phyloP scores from a whole-genome alignment of 1,140 invertebrate species.

The Drosophila burlai region DNA sequence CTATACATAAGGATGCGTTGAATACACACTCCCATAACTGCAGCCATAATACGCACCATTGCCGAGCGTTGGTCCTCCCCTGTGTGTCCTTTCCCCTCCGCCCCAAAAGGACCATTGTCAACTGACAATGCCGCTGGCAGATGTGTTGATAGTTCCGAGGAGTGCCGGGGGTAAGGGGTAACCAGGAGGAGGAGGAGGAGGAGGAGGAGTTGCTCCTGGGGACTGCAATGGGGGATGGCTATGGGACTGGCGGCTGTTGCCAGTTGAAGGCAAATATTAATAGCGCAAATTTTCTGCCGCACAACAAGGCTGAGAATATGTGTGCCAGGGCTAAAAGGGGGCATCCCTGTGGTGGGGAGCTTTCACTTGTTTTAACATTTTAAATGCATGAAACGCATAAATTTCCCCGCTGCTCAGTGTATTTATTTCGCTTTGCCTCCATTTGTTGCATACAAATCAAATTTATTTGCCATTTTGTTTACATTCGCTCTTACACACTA shows the following conservation, averaged over 20 bases:
- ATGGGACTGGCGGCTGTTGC: constrained; percentile 37
- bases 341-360: constrained; percentile 1
- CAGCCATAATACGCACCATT: constrained; percentile 62
- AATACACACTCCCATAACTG: constrained; percentile 22
- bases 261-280: constrained; percentile 82
- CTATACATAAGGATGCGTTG: constrained; percentile 23
- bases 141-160: constrained; percentile 65
- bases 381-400: constrained; percentile 44
- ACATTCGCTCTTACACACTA: constrained; percentile 45
- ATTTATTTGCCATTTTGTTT: constrained; percentile 76
- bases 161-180: constrained; percentile 1
- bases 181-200: background rate
- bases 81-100: background rate
- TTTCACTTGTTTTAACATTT: constrained; percentile 33
- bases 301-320: constrained; percentile 56
- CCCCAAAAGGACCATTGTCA: constrained; percentile 62
- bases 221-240: background rate
- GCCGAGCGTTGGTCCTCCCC: constrained; percentile 18
- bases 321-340: constrained; percentile 36
- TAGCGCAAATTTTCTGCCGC: constrained; percentile 78
- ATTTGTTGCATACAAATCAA: constrained; percentile 56
- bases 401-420: constrained; percentile 10
- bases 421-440: constrained; percentile 22
- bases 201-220: background rate
- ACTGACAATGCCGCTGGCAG: constrained; percentile 68